These are phyloP conservation scores for Neodiprion virginianus DNA, from an alignment of 1,140 invertebrate species.

Conservation along the genomic window DNA sequence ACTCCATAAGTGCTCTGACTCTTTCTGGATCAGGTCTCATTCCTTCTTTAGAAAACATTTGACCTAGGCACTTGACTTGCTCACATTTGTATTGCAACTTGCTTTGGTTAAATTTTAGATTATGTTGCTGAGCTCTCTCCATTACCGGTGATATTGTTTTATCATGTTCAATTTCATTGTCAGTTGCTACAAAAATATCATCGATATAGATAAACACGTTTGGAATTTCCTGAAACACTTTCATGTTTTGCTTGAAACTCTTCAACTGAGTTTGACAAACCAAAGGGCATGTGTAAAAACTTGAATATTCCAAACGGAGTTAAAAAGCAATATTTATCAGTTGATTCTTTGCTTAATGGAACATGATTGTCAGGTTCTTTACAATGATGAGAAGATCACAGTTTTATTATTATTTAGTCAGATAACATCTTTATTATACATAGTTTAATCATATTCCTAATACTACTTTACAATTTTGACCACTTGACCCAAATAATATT, in stretches of 20 bases:
- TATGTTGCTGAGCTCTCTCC: slow-evolving; percentile 9
- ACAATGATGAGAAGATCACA: too few relatives aligned
- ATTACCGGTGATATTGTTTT: not conserved
- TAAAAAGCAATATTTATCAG: not conserved
- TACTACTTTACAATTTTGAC: too few relatives aligned
- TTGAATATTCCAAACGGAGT: not conserved
- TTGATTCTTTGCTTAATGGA: not conserved
- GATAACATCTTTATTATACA: too few relatives aligned
- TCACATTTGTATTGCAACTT: not conserved
- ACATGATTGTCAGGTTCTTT: not conserved
- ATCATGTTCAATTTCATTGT: slow-evolving; percentile 12
- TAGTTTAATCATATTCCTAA: too few relatives aligned
- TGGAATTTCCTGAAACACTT: slow-evolving; percentile 14
- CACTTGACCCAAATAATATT: too few relatives aligned
- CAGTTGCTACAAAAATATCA: slow-evolving; percentile 10
- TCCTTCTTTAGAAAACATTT: not conserved
- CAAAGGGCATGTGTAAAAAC: not conserved
- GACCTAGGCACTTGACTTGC: not conserved
- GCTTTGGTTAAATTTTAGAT: not conserved
- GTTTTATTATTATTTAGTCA: too few relatives aligned
- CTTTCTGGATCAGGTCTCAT: not conserved
- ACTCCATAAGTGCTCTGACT: not conserved
- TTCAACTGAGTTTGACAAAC: not conserved
- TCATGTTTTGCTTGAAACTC: slow-evolving; percentile 13
- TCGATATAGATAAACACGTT: slow-evolving; percentile 14